Evolutionary conservation across 2,888 invertebrate genomes (phyloP), one percentile per base, ranked within the genome.

Genomic region (Aleiodes leptofemur): DNA sequence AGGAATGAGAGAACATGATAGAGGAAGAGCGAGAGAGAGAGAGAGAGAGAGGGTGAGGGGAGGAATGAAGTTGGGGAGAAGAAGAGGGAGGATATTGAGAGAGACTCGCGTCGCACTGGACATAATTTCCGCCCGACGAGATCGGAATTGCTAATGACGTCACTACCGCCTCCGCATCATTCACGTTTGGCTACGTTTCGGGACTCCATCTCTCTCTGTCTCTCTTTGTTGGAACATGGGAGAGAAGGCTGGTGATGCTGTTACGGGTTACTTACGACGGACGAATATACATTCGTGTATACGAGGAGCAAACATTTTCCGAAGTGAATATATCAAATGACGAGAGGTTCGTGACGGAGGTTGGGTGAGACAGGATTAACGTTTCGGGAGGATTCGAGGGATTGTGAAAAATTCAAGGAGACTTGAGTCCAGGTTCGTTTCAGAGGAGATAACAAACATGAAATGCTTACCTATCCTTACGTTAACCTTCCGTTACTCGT

Each of bases 81-180:
- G 55, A 75, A 77, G 72, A 75, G 72, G 73, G 83, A 87, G 88
- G 88, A 88, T 88, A 88, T 88, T 87, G 88, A 88, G 89, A 88
- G 88, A 87, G 87, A 87, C 85, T 88, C 86, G 86, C 85, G 85
- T 86, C 86, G 86, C 84, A 85, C 87, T 89, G 89, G 89, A 89
- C 89, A 89, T 89, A 89, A 89, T 89, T 89, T 89, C 89, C 89
- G 89, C 89, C 86, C 89, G 89, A 89, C 89, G 89, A 88, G 89
- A 89, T 89, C 89, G 87, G 89, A 89, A 89, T 89, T 89, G 88
- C 89, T 89, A 89, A 89, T 89, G 89, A 89, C 88, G 88, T 88
- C 87, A 87, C 86, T 86, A 83, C 86, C 85, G 84, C 85, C 86
- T 86, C 85, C 83, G 85, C 87, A 87, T 88, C 88, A 86, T 87